These are phyloP conservation scores for Automeris io DNA, from an alignment of 2,888 invertebrate species.

Conservation along the genomic window DNA sequence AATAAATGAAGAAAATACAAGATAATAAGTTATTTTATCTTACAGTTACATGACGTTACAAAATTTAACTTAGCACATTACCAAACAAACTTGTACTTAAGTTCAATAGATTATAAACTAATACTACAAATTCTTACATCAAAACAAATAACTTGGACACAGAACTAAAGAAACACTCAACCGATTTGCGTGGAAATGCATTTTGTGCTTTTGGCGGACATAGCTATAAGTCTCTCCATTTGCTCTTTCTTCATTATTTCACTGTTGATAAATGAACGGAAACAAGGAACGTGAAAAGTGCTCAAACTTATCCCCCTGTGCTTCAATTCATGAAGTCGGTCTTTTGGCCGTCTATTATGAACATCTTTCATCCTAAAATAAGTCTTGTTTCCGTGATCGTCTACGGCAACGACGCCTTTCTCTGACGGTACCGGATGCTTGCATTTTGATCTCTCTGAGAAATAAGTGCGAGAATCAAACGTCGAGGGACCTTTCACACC, in stretches of 20 bases:
- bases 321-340: constrained; percentile 35
- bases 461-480: constrained; percentile 14
- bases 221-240: constrained; percentile 25
- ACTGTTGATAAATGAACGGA: constrained; percentile 51
- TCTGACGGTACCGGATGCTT: constrained; percentile 45
- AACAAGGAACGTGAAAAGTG: constrained; percentile 62
- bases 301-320: constrained; percentile 55
- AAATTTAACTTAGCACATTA: constrained; percentile 52
- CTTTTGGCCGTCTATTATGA: constrained; percentile 39
- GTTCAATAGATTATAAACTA: constrained; percentile 15
- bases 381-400: constrained; percentile 44
- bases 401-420: constrained; percentile 51
- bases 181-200: constrained; percentile 11
- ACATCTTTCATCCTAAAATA: constrained; percentile 43
- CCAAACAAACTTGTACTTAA: constrained; percentile 43
- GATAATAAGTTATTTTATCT: constrained; percentile 16
- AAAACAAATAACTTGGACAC: constrained; percentile 23
- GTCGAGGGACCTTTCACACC: constrained; percentile 5
- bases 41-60: constrained; percentile 49
- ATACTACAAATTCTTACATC: constrained; percentile 34
- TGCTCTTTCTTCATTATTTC: constrained; percentile 46
- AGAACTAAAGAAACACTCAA: constrained; percentile 9
- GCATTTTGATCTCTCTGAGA: constrained; percentile 36
- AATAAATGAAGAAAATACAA: constrained; percentile 6
- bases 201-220: constrained; percentile 7